Evolutionary conservation across 2,797 vertebrate genomes (phyloP).

Genomic region (Bryconaethiops microstoma): DNA sequence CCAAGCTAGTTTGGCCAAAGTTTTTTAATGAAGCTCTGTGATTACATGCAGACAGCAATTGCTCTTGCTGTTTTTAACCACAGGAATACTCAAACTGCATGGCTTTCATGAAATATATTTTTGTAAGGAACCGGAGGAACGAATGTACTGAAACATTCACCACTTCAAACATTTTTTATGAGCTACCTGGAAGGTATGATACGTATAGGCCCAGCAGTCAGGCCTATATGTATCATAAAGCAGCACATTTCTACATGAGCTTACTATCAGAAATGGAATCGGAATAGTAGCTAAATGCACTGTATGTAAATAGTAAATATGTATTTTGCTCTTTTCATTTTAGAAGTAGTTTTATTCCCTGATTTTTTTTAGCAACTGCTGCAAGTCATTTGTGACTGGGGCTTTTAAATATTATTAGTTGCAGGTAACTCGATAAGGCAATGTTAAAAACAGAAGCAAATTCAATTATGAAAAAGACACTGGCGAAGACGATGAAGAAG

Average conservation of each 20-base stretch:
- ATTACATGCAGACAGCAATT: too few species aligned
- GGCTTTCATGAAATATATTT: too few species aligned
- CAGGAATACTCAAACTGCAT: too few species aligned
- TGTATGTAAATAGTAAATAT: not conserved
- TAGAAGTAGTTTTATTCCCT: not conserved
- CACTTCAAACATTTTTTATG: not conserved
- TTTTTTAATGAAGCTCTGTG: too few species aligned
- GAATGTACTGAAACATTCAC: too few species aligned
- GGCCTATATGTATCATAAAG: not conserved
- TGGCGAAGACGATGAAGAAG: conserved; percentile 17
- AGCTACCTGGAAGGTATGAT: not conserved
- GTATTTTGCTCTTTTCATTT: not conserved
- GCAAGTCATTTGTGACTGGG: not conserved
- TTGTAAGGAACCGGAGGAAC: too few species aligned
- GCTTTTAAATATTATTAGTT: conserved; percentile 8
- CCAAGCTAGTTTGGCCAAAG: too few species aligned
- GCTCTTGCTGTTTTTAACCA: too few species aligned
- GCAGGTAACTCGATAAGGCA: not conserved
- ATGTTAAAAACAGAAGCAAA: not conserved
- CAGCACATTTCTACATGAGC: not conserved
- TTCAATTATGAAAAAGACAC: not conserved
- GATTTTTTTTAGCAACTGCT: not conserved
- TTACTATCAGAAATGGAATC: not conserved
- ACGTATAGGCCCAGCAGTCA: not conserved
- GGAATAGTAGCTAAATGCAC: too few species aligned